phyloP scores from a whole-genome alignment of 2,888 invertebrate genomes.

The Euplexia lucipara region DNA sequence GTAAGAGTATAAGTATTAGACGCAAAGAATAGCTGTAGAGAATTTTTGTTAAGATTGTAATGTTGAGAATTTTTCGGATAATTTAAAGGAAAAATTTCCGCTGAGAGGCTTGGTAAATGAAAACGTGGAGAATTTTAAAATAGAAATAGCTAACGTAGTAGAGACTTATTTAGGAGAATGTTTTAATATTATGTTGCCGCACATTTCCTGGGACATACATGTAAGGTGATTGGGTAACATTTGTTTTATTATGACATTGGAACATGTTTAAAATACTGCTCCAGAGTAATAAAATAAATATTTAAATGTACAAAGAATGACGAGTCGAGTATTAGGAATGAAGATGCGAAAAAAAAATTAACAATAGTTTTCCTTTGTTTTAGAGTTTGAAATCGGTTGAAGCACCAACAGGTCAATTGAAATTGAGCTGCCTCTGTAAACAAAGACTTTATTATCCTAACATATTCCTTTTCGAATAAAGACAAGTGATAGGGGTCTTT shows the following conservation, averaged over 20 bases:
- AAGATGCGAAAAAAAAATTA: not conserved
- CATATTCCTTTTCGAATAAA: constrained; percentile 37
- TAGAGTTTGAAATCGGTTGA: constrained; percentile 4
- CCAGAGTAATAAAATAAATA: constrained; percentile 2
- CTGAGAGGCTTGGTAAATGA: constrained; percentile 34
- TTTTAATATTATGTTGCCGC: constrained; percentile 43
- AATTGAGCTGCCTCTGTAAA: constrained; percentile 21
- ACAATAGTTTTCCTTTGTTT: constrained; percentile 8
- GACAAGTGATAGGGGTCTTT: constrained; percentile 47
- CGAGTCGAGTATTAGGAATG: not conserved
- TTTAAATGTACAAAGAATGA: not conserved
- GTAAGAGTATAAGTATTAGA: constrained; percentile 45
- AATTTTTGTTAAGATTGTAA: constrained; percentile 45
- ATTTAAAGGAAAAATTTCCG: constrained; percentile 41
- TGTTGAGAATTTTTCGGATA: constrained; percentile 49
- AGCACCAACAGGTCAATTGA: constrained; percentile 23
- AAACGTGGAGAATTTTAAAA: constrained; percentile 42
- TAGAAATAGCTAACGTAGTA: constrained; percentile 43
- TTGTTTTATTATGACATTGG: constrained; percentile 17
- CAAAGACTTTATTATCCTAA: constrained; percentile 40
- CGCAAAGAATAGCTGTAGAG: constrained; percentile 41
- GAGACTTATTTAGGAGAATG: constrained; percentile 45
- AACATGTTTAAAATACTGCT: constrained; percentile 19
- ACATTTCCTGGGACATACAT: constrained; percentile 38
- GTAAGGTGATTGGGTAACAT: constrained; percentile 21